Percentiles rank a stretch among this genome's conserved stretches.
Evolutionary conservation across 2,888 invertebrate species (phyloP).

Genomic region (Stenodera caucasica): DNA sequence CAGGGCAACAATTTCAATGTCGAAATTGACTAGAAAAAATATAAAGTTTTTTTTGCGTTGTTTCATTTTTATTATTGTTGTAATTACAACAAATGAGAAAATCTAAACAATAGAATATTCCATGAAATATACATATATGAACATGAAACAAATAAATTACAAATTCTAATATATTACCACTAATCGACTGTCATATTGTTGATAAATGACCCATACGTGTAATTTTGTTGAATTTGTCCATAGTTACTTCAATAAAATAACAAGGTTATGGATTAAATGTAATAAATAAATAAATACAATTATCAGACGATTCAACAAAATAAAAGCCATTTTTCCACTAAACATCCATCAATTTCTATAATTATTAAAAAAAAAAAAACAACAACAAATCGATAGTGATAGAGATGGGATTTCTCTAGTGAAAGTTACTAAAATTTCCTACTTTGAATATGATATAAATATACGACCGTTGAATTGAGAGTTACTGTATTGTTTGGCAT

Average conservation of each 20-base stretch:
- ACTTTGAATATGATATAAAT: too few species aligned
- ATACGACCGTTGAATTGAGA: too few species aligned
- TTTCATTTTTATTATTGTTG: background rate
- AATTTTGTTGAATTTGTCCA: background rate
- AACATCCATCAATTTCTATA: too few species aligned
- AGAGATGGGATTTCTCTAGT: too few species aligned
- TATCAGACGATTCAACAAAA: background rate
- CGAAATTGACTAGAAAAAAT: constrained; percentile 17
- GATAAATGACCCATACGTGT: constrained; percentile 37
- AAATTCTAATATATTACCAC: constrained; percentile 45
- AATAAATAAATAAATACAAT: background rate
- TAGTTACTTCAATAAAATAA: background rate
- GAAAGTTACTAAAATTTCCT: too few species aligned
- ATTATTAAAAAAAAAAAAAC: too few species aligned
- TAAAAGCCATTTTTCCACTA: too few species aligned
- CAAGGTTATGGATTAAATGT: background rate
- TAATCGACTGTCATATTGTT: constrained; percentile 43
- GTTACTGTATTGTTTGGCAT: too few species aligned
- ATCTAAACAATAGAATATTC: constrained; percentile 44
- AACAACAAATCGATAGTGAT: too few species aligned
- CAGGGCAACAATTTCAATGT: constrained; percentile 28
- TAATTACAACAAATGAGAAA: constrained; percentile 30
- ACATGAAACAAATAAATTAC: constrained; percentile 46
- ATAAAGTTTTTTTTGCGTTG: too few species aligned
- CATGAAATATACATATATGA: constrained; percentile 44